A percentile compares a stretch with the other conserved stretches of the same genome.
phyloP scores from a whole-genome alignment of 2,113 vertebrate genomes.

The Drymodes brunneopygia region DNA sequence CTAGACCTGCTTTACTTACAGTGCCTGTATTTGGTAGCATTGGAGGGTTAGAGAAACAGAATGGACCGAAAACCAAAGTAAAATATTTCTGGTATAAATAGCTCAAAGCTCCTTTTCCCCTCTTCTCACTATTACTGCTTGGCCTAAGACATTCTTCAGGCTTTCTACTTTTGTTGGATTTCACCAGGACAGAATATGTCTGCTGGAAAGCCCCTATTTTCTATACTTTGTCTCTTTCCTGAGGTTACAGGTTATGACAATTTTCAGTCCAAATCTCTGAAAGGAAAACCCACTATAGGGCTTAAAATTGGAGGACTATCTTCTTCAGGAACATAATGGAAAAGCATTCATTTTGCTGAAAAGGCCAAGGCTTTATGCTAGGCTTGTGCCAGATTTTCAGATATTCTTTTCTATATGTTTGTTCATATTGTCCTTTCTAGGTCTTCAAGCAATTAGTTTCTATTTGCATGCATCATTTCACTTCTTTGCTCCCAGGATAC shows the following conservation, averaged over 20 bases:
- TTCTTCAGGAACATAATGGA: background rate
- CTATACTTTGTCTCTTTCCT: background rate
- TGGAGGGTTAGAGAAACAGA: background rate
- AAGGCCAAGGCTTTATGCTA: background rate
- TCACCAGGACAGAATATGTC: background rate
- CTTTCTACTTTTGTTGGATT: background rate
- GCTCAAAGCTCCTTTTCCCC: background rate
- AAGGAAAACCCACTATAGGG: background rate
- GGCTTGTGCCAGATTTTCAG: background rate
- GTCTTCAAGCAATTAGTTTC: constrained; percentile 40
- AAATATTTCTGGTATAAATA: background rate
- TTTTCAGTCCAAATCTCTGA: background rate
- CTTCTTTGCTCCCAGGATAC: background rate
- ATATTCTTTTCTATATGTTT: background rate
- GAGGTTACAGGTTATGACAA: background rate
- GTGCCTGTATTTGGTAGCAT: background rate
- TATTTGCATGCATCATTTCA: constrained; percentile 53
- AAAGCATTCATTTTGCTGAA: background rate
- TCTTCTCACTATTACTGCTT: background rate
- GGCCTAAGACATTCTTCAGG: background rate
- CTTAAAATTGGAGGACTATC: background rate
- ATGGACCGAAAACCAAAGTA: background rate
- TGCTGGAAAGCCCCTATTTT: background rate
- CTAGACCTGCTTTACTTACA: background rate
- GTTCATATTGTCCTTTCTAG: constrained; percentile 17